Base-by-base conservation (phyloP, 2,888 invertebrate species). In the Serrognathus titanus region DNA sequence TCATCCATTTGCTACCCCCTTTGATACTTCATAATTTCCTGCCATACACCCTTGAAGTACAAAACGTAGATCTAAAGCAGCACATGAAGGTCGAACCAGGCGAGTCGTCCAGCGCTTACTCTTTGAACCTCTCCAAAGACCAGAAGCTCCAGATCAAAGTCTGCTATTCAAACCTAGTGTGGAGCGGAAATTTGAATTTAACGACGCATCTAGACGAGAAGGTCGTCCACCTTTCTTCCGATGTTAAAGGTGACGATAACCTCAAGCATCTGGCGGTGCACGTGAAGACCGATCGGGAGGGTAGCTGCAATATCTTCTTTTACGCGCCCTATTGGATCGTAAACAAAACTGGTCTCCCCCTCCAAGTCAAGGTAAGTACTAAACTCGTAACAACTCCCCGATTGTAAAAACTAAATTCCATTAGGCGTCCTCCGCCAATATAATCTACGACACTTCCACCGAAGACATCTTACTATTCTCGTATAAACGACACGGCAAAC, bases 241-340 rank as follows among this genome's bases (percentile, higher is more conserved):
- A 89, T 41, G 82, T 82, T 62, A 87, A 87, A 57, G 24, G 24
- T 7, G 82, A 84, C 2, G 88, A 87, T 53, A 81, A 82, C 40
- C 83, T 82, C 67, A 85, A 86, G 64, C 85, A 88, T 65, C 79
- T 90, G 63, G 81, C 84, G 16, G 79, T 92, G 48, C 85, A 86
- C 69, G 83, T 89, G 31, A 84, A 85, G 63, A 81, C 87, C 13
- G 85, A 85, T 57, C 80, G 85, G 51, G 80, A 80, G 38, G 82
- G 83, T 50, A 83, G 83, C 65, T 84, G 86, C 76, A 83, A 86
- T 61, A 75, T 92, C 52, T 82, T 82, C 68, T 80, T 92, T 69
- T 88, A 89, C 73, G 86, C 91, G 1, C 90, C 91, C 11, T 93
- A 89, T 75, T 95, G 94, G 94, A 82, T 95, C 69, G 86, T 94